These are phyloP conservation scores for Barbus barbus DNA, from an alignment of 2,113 vertebrate genomes.

Conservation along the genomic window DNA sequence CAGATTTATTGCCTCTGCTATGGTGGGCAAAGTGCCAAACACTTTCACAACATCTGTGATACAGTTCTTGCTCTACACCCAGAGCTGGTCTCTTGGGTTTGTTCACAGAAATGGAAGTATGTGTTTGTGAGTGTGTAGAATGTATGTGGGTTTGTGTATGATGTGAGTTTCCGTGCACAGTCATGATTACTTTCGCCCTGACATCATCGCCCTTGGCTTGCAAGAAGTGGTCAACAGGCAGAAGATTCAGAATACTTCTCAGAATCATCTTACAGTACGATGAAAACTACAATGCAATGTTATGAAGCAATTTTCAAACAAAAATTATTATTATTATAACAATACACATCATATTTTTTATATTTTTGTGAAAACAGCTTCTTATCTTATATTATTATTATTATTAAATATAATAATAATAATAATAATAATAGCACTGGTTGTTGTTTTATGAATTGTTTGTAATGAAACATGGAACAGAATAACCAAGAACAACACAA, in stretches of 20 bases:
- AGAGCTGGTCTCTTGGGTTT: slow-evolving; percentile 35
- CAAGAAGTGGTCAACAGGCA: not conserved
- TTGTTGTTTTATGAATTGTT: not conserved
- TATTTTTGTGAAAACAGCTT: no score
- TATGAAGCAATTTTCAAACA: not conserved
- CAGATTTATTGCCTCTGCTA: slow-evolving; percentile 25
- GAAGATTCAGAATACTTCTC: not conserved
- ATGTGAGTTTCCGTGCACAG: slow-evolving; percentile 46
- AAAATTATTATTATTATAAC: no score
- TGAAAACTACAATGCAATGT: no score
- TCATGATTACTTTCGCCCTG: slow-evolving; percentile 33
- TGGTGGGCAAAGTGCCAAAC: slow-evolving; percentile 23
- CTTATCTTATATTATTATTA: no score
- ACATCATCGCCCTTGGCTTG: slow-evolving; percentile 30
- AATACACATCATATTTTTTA: no score
- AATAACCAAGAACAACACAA: not conserved
- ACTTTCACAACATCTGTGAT: slow-evolving; percentile 32
- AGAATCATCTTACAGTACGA: not conserved
- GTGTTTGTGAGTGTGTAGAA: slow-evolving; percentile 33
- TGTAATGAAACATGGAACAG: not conserved
- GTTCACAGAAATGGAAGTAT: slow-evolving; percentile 22
- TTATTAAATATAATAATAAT: no score
- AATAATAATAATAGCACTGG: no score
- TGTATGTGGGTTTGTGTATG: slow-evolving; percentile 34
- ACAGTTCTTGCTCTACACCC: slow-evolving; percentile 13